Percentiles rank a stretch among this genome's conserved stretches.
Evolutionary conservation across 1,140 invertebrate genomes (phyloP).

Genomic region (Dendroctonus ponderosae): DNA sequence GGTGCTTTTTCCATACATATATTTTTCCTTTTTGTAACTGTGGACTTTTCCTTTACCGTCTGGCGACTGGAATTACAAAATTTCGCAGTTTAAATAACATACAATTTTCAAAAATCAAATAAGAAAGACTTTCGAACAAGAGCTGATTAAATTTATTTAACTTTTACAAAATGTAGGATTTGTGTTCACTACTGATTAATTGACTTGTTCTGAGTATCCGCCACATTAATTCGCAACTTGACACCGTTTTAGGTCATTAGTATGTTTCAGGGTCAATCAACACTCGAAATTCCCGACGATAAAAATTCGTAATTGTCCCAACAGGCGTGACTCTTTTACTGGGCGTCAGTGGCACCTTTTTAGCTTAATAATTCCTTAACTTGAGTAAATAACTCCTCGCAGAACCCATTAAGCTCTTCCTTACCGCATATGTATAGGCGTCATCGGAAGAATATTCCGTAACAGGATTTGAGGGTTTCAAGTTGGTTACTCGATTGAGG

Average conservation of each 20-base stretch:
- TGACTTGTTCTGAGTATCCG: slow-evolving; percentile 1
- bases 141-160: no score
- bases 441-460: slow-evolving; percentile 48
- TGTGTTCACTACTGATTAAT: not conserved
- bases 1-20: slow-evolving; percentile 42
- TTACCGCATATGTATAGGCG: slow-evolving; percentile 46
- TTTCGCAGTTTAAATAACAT: no score
- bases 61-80: slow-evolving; percentile 38
- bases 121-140: no score
- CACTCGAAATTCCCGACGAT: slow-evolving; percentile 3
- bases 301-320: not conserved
- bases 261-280: slow-evolving; percentile 6
- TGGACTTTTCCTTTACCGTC: slow-evolving; percentile 45
- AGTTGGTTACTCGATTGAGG: slow-evolving; percentile 40
- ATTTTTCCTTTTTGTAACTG: slow-evolving; percentile 47
- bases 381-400: no score
- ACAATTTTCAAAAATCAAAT: no score
- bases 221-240: not conserved
- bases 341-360: no score
- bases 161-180: not conserved
- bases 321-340: no score
- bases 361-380: no score
- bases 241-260: not conserved
- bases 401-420: not conserved
- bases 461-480: slow-evolving; percentile 44